Base-by-base conservation (phyloP, 2,888 invertebrate species). In the Yponomeuta cagnagella region DNA sequence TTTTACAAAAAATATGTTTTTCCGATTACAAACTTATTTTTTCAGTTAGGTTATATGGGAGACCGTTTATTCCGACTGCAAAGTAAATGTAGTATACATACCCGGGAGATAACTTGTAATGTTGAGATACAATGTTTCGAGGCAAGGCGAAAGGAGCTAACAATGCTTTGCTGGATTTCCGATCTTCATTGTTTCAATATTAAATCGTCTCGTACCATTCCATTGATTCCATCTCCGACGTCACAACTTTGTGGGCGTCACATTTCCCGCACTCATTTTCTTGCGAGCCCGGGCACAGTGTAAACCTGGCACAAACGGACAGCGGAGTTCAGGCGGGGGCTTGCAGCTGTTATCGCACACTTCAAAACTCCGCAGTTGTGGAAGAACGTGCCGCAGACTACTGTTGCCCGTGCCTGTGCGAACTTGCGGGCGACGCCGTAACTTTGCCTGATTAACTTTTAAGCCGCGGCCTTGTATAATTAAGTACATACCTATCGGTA, bases 331-430 rank as follows among this genome's bases (percentile, higher is more conserved):
- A 58, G 52, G 52, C 52, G 52, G 12, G 52, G 52, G 33, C 65
- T 63, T 37, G 69, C 71, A 71, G 71, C 71, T 71, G 71, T 71
- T 71, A 71, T 71, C 71, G 69, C 58, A 66, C 43, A 77, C 77
- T 79, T 78, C 76, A 76, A 76, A 82, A 82, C 79, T 81, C 76
- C 74, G 74, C 76, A 75, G 77, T 75, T 80, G 75, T 74, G 73
- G 76, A 77, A 71, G 72, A 75, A 78, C 79, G 79, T 82, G 81
- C 79, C 74, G 73, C 72, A 70, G 75, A 75, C 76, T 74, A 78
- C 73, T 73, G 74, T 63, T 74, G 75, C 75, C 72, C 74, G 73
- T 75, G 71, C 65, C 15, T 15, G 52, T 58, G 52, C 52, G 30
- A 65, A 33, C 65, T 65, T 65, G 33, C 8, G 15, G 52, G 52